Evolutionary conservation across 2,113 vertebrate species (phyloP), one percentile per base, ranked within the genome.

Genomic region (Xenopus laevis): DNA sequence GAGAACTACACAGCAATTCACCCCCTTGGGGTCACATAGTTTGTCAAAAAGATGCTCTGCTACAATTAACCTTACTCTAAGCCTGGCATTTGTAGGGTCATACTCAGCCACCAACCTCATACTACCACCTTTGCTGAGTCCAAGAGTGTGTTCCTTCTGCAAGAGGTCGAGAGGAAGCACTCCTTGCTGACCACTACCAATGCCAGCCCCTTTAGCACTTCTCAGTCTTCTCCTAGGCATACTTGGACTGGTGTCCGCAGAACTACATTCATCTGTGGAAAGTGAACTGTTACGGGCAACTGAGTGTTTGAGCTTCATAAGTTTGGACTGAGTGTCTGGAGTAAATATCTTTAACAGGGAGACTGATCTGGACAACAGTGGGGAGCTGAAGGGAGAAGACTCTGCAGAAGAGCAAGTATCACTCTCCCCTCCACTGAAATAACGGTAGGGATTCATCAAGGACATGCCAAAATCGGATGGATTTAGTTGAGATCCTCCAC

Each of bases 331-430:
- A 55, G 95, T 92, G 78, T 98, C 97, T 44, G 95, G 94, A 21
- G 94, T 95, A 79, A 98, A 96, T 82, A 96, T 91, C 84, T 93
- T 96, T 69, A 99, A 91, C 77, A 99, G 87, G 0, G 96, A 99
- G 10, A 96, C 93, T 0, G 97, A 98, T 67, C 97, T 94, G 0
- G 96, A 96, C 0, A 99, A 91, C 79, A 99, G 83, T 0, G 97
- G 97, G 0, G 97, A 99, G 62, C 93, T 91, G 21, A 98, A 98
- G 0, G 96, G 97, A 0, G 96, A 98, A 0, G 97, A 98, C 83
- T 99, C 97, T 0, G 95, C 96, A 0, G 97, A 99, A 27, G 97
- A 98, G 77, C 94, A 95, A 0, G 97, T 98, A 87, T 99, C 96
- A 2, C 97, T 98, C 70, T 99, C 97, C 0, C 95, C 96, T 0